Conservation (phyloP, 2,113 vertebrate species). For the Ciconia maguari region DNA sequence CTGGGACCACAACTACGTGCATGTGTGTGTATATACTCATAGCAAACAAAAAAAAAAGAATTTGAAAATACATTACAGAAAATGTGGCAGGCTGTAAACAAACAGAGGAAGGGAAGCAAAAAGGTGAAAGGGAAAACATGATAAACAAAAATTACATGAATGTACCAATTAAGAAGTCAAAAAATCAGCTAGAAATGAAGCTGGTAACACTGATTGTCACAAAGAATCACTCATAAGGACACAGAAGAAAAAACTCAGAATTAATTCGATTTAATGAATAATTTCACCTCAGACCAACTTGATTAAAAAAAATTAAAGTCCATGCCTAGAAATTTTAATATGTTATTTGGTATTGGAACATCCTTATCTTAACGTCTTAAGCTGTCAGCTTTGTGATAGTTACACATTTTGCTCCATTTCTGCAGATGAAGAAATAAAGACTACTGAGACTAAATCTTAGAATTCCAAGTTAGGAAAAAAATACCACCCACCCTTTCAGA, state of each 20-base stretch:
- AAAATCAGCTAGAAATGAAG: not conserved
- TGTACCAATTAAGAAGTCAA: not conserved
- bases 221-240: not conserved
- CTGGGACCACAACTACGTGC: not conserved
- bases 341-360: not conserved
- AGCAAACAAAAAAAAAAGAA: not conserved
- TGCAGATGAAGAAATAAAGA: not conserved
- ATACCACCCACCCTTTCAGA: not conserved
- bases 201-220: not conserved
- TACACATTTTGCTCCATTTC: not conserved
- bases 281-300: not conserved
- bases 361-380: not conserved
- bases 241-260: not conserved
- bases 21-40: rapidly evolving
- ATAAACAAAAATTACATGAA: not conserved
- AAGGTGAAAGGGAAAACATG: not conserved
- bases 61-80: not conserved
- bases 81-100: not conserved
- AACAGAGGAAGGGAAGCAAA: not conserved
- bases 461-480: not conserved
- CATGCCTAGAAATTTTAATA: not conserved
- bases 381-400: not conserved
- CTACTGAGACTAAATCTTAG: not conserved
- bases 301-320: not conserved
- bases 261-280: not conserved